Evolutionary conservation across 2,113 vertebrate species (phyloP), one percentile per base, ranked within the genome.

Genomic region (Nicator chloris): DNA sequence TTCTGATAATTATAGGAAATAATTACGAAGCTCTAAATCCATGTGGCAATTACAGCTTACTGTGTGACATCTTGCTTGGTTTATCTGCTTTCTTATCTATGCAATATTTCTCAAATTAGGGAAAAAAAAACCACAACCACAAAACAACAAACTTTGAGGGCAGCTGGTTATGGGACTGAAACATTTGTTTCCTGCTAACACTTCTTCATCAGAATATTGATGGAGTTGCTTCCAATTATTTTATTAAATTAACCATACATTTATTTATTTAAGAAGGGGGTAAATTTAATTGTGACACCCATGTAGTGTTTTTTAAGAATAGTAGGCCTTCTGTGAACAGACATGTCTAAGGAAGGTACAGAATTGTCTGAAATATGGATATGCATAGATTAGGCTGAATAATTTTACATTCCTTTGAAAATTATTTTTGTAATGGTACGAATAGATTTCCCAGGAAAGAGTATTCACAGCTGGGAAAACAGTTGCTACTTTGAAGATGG

Each of bases 391-490:
- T 88, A 96, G 87, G 71, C 92, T 51, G 96, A 94, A 90, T 97
- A 79, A 97, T 97, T 97, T 93, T 66, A 89, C 96, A 96, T 94
- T 96, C 95, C 91, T 98, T 96, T 97, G 96, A 96, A 94, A 96
- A 97, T 96, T 97, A 97, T 98, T 98, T 97, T 97, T 95, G 92
- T 98, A 96, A 84, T 93, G 85, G 95, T 89, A 96, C 79, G 97
- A 96, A 65, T 82, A 97, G 93, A 97, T 97, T 98, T 98, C 98
- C 98, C 98, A 98, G 98, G 98, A 97, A 91, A 90, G 95, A 97
- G 95, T 69, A 65, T 94, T 97, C 95, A 91, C 98, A 98, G 98
- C 98, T 98, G 98, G 96, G 96, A 98, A 98, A 98, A 98, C 98
- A 98, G 97, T 96, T 88, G 85, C 93, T 88, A 97, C 98, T 98